phyloP scores from a whole-genome alignment of 2,113 vertebrate species.

The Nettapus auritus region DNA sequence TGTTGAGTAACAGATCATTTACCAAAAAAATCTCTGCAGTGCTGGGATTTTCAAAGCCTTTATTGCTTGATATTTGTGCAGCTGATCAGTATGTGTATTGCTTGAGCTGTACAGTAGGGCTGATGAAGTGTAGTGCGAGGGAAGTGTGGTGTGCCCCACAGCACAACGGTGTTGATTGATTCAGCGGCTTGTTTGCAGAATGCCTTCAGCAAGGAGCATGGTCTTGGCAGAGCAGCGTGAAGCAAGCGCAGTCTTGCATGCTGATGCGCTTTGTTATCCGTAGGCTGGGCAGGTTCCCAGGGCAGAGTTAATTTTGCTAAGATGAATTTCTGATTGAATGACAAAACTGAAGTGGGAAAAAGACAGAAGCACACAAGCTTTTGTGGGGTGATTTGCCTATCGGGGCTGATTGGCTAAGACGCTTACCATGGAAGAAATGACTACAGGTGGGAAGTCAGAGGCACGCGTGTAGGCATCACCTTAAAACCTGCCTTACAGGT shows the following conservation, averaged over 20 bases:
- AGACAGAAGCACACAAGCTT: neutral
- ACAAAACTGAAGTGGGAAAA: neutral
- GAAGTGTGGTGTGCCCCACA: neutral
- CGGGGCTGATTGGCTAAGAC: neutral
- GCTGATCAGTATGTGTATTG: neutral
- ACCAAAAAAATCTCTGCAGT: neutral
- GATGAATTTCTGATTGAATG: neutral
- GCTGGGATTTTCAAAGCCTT: neutral
- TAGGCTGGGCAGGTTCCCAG: neutral
- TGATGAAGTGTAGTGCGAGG: neutral
- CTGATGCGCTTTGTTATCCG: neutral
- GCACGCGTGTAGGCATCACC: neutral
- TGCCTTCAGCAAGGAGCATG: accelerated
- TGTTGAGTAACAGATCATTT: neutral
- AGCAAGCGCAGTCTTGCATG: neutral
- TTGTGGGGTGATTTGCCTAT: neutral
- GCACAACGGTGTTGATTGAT: neutral
- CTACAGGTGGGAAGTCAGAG: neutral
- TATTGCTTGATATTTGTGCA: neutral
- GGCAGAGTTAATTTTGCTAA: neutral
- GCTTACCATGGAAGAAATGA: neutral
- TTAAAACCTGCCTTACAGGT: neutral
- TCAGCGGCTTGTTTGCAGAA: neutral
- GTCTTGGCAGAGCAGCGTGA: neutral
- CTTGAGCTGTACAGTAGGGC: neutral